phyloP scores from a whole-genome alignment of 2,888 invertebrate species.

The Drosophila nr. fundita region DNA sequence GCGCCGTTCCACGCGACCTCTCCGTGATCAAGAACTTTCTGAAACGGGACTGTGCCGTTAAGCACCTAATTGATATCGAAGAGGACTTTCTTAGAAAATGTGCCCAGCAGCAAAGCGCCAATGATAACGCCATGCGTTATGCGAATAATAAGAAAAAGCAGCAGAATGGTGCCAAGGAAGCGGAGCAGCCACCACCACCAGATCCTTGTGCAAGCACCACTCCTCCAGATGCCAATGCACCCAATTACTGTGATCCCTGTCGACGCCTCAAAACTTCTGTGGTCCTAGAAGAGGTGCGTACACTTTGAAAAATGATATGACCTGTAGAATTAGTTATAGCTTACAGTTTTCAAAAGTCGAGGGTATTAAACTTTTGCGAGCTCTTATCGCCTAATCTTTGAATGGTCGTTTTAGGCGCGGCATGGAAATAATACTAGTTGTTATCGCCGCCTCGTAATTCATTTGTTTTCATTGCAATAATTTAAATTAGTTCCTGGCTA shows the following conservation, averaged over 20 bases:
- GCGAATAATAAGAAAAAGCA: constrained; percentile 1
- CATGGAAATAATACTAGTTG: background rate
- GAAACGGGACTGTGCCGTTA: constrained; percentile 66
- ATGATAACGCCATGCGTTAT: background rate
- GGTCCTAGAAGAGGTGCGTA: constrained; percentile 64
- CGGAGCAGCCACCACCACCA: background rate
- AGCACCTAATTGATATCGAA: constrained; percentile 68
- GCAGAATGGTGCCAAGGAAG: background rate
- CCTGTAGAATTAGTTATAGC: background rate
- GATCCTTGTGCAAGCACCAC: constrained; percentile 51
- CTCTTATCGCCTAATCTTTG: background rate
- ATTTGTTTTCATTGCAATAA: no score
- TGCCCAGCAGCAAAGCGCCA: constrained; percentile 21
- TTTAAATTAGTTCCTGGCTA: background rate
- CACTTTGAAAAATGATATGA: background rate
- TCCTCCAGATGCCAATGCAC: constrained; percentile 21
- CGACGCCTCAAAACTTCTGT: constrained; percentile 56
- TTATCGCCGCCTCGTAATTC: background rate
- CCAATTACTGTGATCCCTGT: constrained; percentile 61
- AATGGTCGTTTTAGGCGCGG: background rate
- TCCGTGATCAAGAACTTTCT: constrained; percentile 70
- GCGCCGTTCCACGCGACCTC: constrained; percentile 69
- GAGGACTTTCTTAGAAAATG: constrained; percentile 58
- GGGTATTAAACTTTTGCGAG: background rate
- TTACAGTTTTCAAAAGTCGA: background rate